phyloP scores from a whole-genome alignment of 2,888 invertebrate species.

The Ormyrus pomaceus region DNA sequence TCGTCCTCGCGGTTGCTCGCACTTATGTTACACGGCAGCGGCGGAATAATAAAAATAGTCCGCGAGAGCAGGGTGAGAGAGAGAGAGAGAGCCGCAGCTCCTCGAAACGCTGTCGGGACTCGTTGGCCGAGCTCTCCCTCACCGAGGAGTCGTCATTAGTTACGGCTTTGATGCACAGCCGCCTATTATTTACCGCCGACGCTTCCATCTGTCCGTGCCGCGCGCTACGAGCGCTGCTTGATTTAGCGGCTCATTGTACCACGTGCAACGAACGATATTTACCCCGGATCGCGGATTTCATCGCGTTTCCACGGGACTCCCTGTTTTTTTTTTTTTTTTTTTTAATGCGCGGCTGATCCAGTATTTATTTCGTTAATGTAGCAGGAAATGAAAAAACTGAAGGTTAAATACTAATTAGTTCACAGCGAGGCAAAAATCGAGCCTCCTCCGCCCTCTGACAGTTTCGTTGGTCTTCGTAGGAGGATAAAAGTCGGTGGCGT shows the following conservation, averaged over 20 bases:
- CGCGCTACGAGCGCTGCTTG: constrained; percentile 22
- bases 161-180: constrained; percentile 72
- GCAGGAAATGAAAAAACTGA: too few species aligned
- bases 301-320: too few species aligned
- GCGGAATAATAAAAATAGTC: constrained; percentile 33
- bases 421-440: too few species aligned
- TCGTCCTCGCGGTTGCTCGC: constrained; percentile 60
- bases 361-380: too few species aligned
- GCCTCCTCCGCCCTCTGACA: background rate
- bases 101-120: constrained; percentile 64
- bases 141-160: constrained; percentile 71
- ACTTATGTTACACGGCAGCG: constrained; percentile 59
- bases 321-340: too few species aligned
- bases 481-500: too few species aligned
- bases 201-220: constrained; percentile 46
- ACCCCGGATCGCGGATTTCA: too few species aligned
- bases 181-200: constrained; percentile 65
- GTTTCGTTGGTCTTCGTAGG: background rate
- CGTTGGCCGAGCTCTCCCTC: constrained; percentile 67
- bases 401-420: too few species aligned
- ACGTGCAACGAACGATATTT: background rate
- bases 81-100: constrained; percentile 4
- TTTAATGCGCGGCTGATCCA: too few species aligned
- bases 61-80: background rate
- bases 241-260: constrained; percentile 35